These are phyloP conservation scores for Eristalinus aeneus DNA, from an alignment of 2,888 invertebrate species.

Conservation along the genomic window DNA sequence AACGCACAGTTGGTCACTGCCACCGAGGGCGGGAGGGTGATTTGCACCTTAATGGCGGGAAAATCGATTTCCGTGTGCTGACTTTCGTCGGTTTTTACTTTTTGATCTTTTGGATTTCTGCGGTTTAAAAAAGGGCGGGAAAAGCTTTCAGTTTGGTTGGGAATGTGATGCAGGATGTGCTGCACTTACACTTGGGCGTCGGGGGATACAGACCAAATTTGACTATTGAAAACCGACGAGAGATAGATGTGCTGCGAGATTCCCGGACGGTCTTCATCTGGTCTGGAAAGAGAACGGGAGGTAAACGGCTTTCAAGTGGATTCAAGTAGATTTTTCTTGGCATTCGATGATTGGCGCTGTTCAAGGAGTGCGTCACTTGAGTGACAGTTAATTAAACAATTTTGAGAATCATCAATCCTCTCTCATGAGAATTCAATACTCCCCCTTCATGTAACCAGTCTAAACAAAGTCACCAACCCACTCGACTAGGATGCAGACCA, in stretches of 20 bases:
- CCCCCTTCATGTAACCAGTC: not conserved
- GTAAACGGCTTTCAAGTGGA: not conserved
- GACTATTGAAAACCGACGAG: constrained; percentile 78
- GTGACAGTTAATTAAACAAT: no score
- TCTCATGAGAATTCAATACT: no score
- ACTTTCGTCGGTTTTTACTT: constrained; percentile 77
- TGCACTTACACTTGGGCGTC: constrained; percentile 77
- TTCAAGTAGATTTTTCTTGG: no score
- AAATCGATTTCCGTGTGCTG: constrained; percentile 81
- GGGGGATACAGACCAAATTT: constrained; percentile 78
- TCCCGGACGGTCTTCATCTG: constrained; percentile 75
- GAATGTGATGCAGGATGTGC: not conserved
- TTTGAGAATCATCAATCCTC: no score
- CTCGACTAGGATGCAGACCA: not conserved
- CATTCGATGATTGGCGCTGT: no score
- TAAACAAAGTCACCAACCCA: not conserved
- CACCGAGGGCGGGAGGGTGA: constrained; percentile 80
- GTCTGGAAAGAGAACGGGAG: constrained; percentile 71
- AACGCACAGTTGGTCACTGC: constrained; percentile 80
- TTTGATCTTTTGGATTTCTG: constrained; percentile 76
- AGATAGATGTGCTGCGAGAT: constrained; percentile 78
- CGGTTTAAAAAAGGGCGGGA: not conserved
- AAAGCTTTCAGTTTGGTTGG: no score
- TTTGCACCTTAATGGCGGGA: constrained; percentile 79
- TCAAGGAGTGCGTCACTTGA: no score